phyloP scores from a whole-genome alignment of 1,140 invertebrate genomes.

The Eumaeus atala region DNA sequence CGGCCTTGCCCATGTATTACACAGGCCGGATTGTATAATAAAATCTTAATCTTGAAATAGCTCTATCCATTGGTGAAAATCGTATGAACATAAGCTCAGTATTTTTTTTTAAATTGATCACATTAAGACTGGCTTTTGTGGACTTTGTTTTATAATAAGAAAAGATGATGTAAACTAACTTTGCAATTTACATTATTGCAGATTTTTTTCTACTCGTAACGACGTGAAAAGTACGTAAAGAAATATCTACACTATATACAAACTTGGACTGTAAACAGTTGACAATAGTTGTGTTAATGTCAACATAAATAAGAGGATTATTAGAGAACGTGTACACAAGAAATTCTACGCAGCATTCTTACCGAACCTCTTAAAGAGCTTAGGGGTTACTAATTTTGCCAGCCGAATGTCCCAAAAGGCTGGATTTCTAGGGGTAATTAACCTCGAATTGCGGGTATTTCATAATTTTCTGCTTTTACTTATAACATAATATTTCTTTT shows the following conservation, averaged over 20 bases:
- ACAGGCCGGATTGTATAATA: no score
- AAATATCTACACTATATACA: neutral
- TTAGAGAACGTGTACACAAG: constrained; percentile 1
- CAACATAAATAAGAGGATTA: neutral
- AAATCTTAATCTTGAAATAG: no score
- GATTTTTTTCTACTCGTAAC: no score
- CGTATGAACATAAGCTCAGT: no score
- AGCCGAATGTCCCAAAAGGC: neutral
- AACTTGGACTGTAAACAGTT: neutral
- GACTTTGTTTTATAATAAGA: no score
- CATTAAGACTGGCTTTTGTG: no score
- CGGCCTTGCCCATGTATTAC: no score
- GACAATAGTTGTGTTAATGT: neutral
- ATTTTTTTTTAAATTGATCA: no score
- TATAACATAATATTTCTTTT: neutral
- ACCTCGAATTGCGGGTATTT: constrained; percentile 3
- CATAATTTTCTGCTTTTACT: constrained; percentile 9
- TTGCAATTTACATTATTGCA: no score
- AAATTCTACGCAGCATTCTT: neutral
- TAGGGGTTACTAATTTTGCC: constrained; percentile 1
- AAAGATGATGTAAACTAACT: no score
- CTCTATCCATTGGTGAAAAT: no score
- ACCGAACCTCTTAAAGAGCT: constrained; percentile 7
- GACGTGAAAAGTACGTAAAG: neutral
- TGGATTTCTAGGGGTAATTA: constrained; percentile 5